A percentile compares a stretch with the other conserved stretches of the same genome.
Conservation (phyloP, 2,113 vertebrate genomes). For the Protomyctophum bolini region DNA sequence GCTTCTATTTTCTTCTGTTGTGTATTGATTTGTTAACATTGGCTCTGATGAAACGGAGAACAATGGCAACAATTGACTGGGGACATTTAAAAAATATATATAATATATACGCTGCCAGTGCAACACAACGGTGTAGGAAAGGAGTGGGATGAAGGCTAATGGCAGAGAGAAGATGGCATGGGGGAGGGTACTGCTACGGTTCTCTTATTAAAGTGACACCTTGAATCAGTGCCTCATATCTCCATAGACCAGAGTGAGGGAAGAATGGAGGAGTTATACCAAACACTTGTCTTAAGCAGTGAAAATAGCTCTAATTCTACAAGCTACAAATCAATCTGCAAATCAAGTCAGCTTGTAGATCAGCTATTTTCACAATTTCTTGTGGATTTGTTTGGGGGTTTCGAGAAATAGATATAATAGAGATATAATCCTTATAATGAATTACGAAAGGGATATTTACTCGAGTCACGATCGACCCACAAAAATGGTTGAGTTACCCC, state of each 20-base stretch:
- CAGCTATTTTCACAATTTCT: too few species aligned
- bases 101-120: not conserved
- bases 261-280: conserved; percentile 22
- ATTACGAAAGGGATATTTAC: too few species aligned
- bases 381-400: too few species aligned
- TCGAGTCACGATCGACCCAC: too few species aligned
- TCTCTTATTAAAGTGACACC: conserved; percentile 33
- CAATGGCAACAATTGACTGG: not conserved
- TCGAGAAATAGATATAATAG: too few species aligned
- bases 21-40: conserved; percentile 15
- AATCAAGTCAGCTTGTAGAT: too few species aligned
- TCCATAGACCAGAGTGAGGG: conserved; percentile 31
- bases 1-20: not conserved
- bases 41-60: conserved; percentile 3
- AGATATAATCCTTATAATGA: too few species aligned
- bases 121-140: not conserved
- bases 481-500: too few species aligned
- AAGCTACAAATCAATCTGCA: too few species aligned
- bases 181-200: not conserved
- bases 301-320: too few species aligned
- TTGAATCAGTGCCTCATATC: conserved; percentile 41
- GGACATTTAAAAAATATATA: conserved; percentile 1
- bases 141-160: conserved; percentile 13
- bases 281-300: too few species aligned
- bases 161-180: conserved; percentile 21